Evolutionary conservation across 2,888 invertebrate genomes (phyloP), one percentile per base, ranked within the genome.

Genomic region (Mesorhabditis sp.): DNA sequence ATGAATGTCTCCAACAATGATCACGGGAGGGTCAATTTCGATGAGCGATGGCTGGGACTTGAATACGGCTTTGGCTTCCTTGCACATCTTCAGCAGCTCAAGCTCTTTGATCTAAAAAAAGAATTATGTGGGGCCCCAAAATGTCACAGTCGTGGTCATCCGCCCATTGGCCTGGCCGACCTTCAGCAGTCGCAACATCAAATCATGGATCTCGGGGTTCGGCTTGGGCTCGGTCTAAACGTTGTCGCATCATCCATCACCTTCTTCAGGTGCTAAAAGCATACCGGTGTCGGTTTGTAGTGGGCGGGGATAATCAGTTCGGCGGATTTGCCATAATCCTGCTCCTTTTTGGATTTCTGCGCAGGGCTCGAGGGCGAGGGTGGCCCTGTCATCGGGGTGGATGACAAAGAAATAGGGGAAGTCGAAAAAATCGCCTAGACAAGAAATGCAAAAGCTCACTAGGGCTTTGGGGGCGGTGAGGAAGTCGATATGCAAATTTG

Each of bases 1-100:
- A 45, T 71, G 71, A n/a, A 74, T 61, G 68, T 74, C 74, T 3
- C 74, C 74, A 62, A 75, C 76, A 10, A 74, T 66, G 28, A 58
- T 70, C 0, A 74, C 28, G 10, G 74, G 74, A 0, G 74, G 72
- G 4, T 67, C 67, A 10, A 73, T 58, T 62, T 76, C 75, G 58
- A 50, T 50, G 58, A 50, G 58, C n/a, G 58, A 50, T 2, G 58
- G 58, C 58, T 50, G 58, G n/a, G 7, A 13, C 58, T 50, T 50
- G 58, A 50, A 50, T n/a, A 50, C 58, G n/a, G 7, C 58, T n/a
- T n/a, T 50, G 10, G 58, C 58, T 50, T 50, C 10, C 10, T 13
- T n/a, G 58, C 58, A 50, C 58, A 50, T 50, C n/a, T 50, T n/a
- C 58, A 50, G 10, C 10, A 50, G 58, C 2, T 50, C 58, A 10